These are phyloP conservation scores for Pyxicephalus adspersus DNA, from an alignment of 2,113 vertebrate species.

Conservation along the genomic window DNA sequence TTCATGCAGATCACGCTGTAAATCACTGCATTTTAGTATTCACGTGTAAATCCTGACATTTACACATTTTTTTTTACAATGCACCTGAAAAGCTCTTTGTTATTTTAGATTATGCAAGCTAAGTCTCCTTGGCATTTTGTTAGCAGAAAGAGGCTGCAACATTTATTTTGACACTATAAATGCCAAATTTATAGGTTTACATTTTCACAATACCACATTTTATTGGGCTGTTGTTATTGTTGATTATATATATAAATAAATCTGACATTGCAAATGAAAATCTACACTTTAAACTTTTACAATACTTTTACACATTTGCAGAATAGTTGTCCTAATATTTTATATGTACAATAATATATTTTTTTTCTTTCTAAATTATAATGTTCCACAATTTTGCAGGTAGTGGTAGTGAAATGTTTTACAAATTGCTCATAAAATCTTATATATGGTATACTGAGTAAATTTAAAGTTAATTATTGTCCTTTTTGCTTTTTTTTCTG, in stretches of 20 bases:
- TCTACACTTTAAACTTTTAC: background rate
- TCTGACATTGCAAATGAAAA: background rate
- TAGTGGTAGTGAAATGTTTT: too few species aligned
- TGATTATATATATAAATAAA: background rate
- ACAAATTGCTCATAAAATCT: too few species aligned
- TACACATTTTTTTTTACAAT: slow-evolving; percentile 16
- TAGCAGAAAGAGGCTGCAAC: slow-evolving; percentile 10
- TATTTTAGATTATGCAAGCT: slow-evolving; percentile 35
- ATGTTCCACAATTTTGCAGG: too few species aligned
- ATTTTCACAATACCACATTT: background rate
- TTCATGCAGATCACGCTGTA: background rate
- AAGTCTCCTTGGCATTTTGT: slow-evolving; percentile 35
- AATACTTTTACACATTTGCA: background rate
- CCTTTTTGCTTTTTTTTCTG: too few species aligned
- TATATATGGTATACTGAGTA: too few species aligned
- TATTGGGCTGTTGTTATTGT: background rate
- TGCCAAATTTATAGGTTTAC: slow-evolving; percentile 21
- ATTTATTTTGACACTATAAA: slow-evolving; percentile 31
- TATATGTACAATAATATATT: too few species aligned
- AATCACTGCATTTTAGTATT: slow-evolving; percentile 18
- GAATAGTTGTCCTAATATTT: background rate
- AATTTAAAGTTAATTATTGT: too few species aligned
- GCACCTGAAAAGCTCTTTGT: slow-evolving; percentile 20
- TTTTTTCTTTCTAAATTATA: too few species aligned
- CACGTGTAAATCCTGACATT: slow-evolving; percentile 20